Percentiles rank a stretch among this genome's conserved stretches.
Evolutionary conservation across 2,113 vertebrate genomes (phyloP).

Genomic region (Pyrgilauda ruficollis): DNA sequence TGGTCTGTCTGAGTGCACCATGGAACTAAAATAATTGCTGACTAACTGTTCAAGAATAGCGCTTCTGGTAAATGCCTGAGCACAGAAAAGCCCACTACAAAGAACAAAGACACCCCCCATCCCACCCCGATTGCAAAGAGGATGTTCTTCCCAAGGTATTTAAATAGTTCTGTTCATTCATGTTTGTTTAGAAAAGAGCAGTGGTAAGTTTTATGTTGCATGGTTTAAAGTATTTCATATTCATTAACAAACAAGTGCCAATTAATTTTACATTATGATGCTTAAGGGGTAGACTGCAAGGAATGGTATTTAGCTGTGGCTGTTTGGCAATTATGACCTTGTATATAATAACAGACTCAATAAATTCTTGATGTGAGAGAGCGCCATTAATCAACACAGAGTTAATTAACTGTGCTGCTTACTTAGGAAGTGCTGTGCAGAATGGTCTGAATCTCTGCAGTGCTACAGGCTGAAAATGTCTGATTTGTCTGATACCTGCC

Average conservation of each 20-base stretch:
- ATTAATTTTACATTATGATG: conserved; percentile 43
- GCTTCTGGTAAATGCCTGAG: neutral
- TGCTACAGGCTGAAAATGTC: neutral
- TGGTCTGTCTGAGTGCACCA: neutral
- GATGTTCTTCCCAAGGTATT: neutral
- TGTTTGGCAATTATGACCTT: conserved; percentile 50
- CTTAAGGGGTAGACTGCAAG: conserved; percentile 23
- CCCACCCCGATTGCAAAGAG: neutral
- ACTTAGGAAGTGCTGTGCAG: neutral
- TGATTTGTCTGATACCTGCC: neutral
- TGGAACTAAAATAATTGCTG: neutral
- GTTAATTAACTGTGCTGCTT: conserved; percentile 49
- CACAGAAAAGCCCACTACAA: neutral
- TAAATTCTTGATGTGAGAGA: conserved; percentile 51
- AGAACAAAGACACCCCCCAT: neutral
- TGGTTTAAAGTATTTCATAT: conserved; percentile 32
- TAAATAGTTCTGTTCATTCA: neutral
- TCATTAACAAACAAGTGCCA: conserved; percentile 40
- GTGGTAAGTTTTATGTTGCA: conserved; percentile 15
- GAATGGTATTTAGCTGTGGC: conserved; percentile 43
- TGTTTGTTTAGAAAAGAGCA: conserved; percentile 10
- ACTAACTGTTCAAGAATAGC: neutral
- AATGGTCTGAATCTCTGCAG: neutral
- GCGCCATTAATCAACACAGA: conserved; percentile 41
- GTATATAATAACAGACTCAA: conserved; percentile 47